Base-by-base conservation (phyloP, 2,888 invertebrate species). In the Lasioglossum calceatum region DNA sequence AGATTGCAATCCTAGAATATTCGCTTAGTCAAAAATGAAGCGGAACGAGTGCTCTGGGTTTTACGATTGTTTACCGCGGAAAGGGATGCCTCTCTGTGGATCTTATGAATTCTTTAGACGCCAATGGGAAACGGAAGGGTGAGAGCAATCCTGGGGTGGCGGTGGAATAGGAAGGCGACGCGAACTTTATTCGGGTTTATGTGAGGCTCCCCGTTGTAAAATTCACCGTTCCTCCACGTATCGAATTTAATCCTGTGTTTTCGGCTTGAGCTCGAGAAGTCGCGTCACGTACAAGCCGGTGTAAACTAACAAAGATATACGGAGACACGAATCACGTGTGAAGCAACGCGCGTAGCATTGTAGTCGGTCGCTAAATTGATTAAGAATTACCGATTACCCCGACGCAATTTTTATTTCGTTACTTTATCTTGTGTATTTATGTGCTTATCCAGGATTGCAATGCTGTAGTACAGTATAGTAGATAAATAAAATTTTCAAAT, bases 81-180 rank as follows among this genome's bases (percentile, higher is more conserved):
- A 82, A 85, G 81, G 86, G 84, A 90, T 90, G 88, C 90, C 87
- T 88, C 87, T 87, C 80, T 44, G 77, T 71, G 88, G 82, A 89
- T 92, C 88, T 92, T 92, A 92, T 92, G 90, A 91, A 92, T 92
- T 92, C 92, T 92, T 90, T 81, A 88, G 89, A 90, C 87, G 85
- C 88, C 87, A 77, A 88, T 92, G 87, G 86, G 79, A 64, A 88
- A 87, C 76, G 80, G 82, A 71, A 83, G 82, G 86, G 81, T 77
- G 76, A 79, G 77, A 79, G 90, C 86, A 87, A 90, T 90, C 89
- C 82, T 82, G 39, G n/a, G 64, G 79, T n/a, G 71, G 77, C 36
- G 70, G 70, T 70, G 12, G 61, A 47, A 58, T 58, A 47, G 67
- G 50, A 47, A 72, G 81, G 32, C 23, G 61, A 27, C 58, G 74